Evolutionary conservation across 1,140 invertebrate genomes (phyloP).

Genomic region (Holotrichia oblita): DNA sequence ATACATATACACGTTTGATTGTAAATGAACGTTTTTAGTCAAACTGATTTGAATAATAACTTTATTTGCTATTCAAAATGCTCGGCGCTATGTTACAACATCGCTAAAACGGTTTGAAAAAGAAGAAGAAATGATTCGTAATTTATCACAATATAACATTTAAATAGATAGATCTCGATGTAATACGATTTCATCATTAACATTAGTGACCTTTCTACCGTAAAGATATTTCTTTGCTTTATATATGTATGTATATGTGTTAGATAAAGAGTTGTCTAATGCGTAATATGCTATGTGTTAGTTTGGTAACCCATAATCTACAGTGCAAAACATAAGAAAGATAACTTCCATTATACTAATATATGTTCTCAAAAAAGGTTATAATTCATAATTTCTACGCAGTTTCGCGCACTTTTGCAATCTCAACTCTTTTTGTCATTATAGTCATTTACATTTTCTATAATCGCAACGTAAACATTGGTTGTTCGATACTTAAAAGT

Average conservation of each 20-base stretch:
- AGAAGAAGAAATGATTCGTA: not conserved
- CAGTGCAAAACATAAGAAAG: too few species aligned
- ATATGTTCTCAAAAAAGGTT: too few species aligned
- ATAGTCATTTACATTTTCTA: too few species aligned
- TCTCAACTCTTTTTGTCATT: too few species aligned
- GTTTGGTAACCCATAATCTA: not conserved
- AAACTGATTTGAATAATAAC: conserved; percentile 23
- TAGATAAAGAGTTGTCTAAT: not conserved
- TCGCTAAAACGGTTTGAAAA: not conserved
- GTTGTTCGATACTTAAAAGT: too few species aligned
- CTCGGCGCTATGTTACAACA: not conserved
- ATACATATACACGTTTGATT: too few species aligned
- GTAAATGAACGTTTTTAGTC: not conserved
- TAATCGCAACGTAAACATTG: too few species aligned
- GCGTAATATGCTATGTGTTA: not conserved
- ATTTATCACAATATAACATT: conserved; percentile 25
- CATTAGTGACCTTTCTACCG: conserved; percentile 18
- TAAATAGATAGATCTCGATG: conserved; percentile 17
- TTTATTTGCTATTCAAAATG: conserved; percentile 19
- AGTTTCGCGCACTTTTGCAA: too few species aligned
- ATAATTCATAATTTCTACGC: too few species aligned
- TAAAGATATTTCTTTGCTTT: not conserved
- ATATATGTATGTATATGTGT: not conserved
- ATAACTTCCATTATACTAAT: too few species aligned
- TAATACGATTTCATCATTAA: conserved; percentile 33